A percentile compares a stretch with the other conserved stretches of the same genome.
Evolutionary conservation across 2,797 vertebrate species (phyloP).

Genomic region (Lindbergichthys nudifrons): DNA sequence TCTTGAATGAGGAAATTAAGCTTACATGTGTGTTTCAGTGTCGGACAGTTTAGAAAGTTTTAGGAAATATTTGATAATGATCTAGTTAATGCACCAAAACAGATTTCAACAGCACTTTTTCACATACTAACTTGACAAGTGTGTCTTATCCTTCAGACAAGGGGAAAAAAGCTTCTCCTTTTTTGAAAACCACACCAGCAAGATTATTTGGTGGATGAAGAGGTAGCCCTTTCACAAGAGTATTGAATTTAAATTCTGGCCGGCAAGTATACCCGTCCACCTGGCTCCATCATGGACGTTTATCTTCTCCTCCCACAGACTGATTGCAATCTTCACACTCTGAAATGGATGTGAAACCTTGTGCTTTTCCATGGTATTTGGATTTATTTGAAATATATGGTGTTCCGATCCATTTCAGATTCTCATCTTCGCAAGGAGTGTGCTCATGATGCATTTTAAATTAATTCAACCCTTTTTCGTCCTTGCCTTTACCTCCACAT

Average conservation of each 20-base stretch:
- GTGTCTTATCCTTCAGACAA: not conserved
- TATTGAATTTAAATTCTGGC: slow-evolving; percentile 21
- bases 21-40: not conserved
- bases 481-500: slow-evolving; percentile 1
- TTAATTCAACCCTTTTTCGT: not conserved
- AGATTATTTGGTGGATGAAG: slow-evolving; percentile 6
- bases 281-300: not conserved
- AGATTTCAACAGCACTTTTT: not conserved
- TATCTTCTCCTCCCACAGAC: slow-evolving; percentile 17
- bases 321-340: slow-evolving; percentile 32
- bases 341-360: not conserved
- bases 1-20: not conserved
- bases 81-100: not conserved
- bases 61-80: not conserved
- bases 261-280: slow-evolving; percentile 2
- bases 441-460: not conserved
- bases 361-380: not conserved
- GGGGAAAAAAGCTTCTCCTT: not conserved
- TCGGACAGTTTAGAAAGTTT: not conserved
- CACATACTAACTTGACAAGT: not conserved
- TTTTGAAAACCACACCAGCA: slow-evolving; percentile 1
- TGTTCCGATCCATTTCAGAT: not conserved
- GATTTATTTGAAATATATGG: slow-evolving; percentile 8
- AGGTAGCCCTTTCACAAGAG: not conserved
- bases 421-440: not conserved